Percentiles rank a stretch among this genome's conserved stretches.
Evolutionary conservation across 2,113 vertebrate species (phyloP).

Genomic region (Clarias gariepinus): DNA sequence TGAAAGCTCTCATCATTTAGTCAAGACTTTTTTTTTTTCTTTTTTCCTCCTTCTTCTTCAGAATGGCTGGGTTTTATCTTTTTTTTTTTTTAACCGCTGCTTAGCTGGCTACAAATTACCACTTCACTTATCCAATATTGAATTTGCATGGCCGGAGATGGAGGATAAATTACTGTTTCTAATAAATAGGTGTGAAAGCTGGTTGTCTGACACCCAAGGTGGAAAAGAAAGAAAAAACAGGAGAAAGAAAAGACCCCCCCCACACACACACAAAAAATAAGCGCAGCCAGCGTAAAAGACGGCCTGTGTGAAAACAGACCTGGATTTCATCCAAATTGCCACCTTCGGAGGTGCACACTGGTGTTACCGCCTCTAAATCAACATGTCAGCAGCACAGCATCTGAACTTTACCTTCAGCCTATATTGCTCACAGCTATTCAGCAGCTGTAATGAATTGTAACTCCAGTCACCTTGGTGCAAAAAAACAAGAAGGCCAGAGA

Average conservation of each 20-base stretch:
- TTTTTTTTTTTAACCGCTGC: background rate
- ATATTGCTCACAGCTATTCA: constrained; percentile 65
- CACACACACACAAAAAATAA: constrained; percentile 65
- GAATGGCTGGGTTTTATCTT: background rate
- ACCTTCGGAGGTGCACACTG: constrained; percentile 77
- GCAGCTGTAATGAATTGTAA: constrained; percentile 66
- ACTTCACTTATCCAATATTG: background rate
- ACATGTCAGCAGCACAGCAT: constrained; percentile 74
- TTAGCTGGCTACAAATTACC: background rate
- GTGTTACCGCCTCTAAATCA: constrained; percentile 78
- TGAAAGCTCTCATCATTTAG: constrained; percentile 2
- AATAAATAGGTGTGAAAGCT: constrained; percentile 69
- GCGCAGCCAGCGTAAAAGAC: constrained; percentile 62
- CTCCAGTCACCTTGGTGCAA: constrained; percentile 25
- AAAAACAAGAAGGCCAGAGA: constrained; percentile 15
- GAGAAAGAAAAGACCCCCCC: constrained; percentile 51
- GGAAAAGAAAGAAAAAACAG: constrained; percentile 51
- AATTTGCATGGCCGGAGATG: background rate
- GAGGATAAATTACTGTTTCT: constrained; percentile 52
- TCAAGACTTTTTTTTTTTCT: background rate
- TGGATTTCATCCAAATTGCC: constrained; percentile 77
- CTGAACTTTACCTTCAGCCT: constrained; percentile 71
- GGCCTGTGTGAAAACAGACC: constrained; percentile 69
- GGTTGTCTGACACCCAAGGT: constrained; percentile 60
- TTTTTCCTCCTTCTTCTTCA: background rate